Evolutionary conservation across 2,888 invertebrate species (phyloP).

Genomic region (Spodoptera picta): DNA sequence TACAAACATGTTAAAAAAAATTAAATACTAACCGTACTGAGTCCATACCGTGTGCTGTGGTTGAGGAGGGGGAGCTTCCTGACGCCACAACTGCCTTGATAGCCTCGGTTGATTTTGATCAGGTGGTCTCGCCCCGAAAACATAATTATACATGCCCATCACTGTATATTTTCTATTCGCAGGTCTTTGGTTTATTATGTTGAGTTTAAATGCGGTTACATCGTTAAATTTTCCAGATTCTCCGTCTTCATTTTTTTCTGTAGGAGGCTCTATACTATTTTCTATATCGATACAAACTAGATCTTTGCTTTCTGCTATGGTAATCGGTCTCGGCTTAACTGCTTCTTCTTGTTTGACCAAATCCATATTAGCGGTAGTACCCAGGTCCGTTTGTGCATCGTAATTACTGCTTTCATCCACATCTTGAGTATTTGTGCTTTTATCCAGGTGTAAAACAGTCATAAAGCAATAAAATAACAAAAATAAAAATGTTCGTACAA

Average conservation of each 20-base stretch:
- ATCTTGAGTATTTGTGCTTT: constrained; percentile 4
- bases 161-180: constrained; percentile 6
- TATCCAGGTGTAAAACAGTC: constrained; percentile 21
- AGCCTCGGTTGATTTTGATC: background rate
- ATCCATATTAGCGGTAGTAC: constrained; percentile 25
- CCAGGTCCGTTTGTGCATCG: constrained; percentile 12
- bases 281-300: constrained; percentile 16
- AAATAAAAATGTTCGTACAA: constrained; percentile 11
- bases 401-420: constrained; percentile 5
- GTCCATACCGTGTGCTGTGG: constrained; percentile 1
- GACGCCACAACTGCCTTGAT: background rate
- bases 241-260: constrained; percentile 7
- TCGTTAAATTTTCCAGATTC: background rate
- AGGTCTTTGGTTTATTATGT: background rate
- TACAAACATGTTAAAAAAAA: too few relatives aligned
- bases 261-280: background rate
- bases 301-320: constrained; percentile 13
- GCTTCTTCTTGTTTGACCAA: constrained; percentile 25
- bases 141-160: constrained; percentile 10
- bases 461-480: constrained; percentile 15
- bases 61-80: background rate
- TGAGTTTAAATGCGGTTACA: constrained; percentile 11
- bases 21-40: constrained; percentile 18
- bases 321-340: constrained; percentile 4
- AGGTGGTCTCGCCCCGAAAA: constrained; percentile 13